Conservation (phyloP, 2,113 vertebrate species). For the Condylura cristata region DNA sequence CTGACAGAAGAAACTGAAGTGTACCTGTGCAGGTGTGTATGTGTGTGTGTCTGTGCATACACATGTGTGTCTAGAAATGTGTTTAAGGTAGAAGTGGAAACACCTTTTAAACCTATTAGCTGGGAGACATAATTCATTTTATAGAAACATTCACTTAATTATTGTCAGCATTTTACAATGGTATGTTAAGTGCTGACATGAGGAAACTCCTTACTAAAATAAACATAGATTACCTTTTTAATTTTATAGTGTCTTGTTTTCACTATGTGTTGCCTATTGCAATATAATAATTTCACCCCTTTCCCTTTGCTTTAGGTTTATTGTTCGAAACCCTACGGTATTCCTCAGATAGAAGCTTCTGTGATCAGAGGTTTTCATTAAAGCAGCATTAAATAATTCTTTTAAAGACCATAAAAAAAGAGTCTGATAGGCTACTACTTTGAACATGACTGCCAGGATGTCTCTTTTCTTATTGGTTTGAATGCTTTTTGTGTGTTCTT, state of each 20-base stretch:
- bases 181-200: constrained; percentile 80
- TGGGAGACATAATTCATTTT: constrained; percentile 61
- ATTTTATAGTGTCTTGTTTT: constrained; percentile 63
- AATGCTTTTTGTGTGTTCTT: constrained; percentile 8
- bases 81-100: constrained; percentile 33
- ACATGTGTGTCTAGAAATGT: not conserved
- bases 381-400: constrained; percentile 21
- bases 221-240: constrained; percentile 74
- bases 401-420: constrained; percentile 36
- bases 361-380: constrained; percentile 29
- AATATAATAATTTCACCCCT: constrained; percentile 52
- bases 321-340: not conserved
- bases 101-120: constrained; percentile 54
- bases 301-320: constrained; percentile 54
- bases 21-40: not conserved
- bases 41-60: not conserved
- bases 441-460: constrained; percentile 19
- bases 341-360: constrained; percentile 5
- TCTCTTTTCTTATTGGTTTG: not conserved
- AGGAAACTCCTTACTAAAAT: constrained; percentile 72
- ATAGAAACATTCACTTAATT: constrained; percentile 61
- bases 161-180: constrained; percentile 77
- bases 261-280: constrained; percentile 44
- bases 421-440: not conserved
- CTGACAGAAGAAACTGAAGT: not conserved